Evolutionary conservation across 2,113 vertebrate genomes (phyloP).

Genomic region (Nycticryphes semicollaris): DNA sequence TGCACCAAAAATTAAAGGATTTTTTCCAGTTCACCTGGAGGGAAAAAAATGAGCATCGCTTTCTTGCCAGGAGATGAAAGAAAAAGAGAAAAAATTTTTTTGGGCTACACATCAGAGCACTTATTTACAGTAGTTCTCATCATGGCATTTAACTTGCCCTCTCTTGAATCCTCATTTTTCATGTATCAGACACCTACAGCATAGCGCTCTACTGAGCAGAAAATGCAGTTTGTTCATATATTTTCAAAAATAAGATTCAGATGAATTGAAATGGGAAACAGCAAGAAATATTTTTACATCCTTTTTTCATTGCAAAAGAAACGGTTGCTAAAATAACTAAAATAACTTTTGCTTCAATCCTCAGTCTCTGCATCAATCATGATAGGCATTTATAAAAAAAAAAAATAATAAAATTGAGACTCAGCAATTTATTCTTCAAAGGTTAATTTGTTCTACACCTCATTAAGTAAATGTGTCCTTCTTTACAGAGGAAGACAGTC

Average conservation of each 20-base stretch:
- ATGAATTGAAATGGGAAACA: not conserved
- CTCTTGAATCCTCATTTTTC: conserved; percentile 1
- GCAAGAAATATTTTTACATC: not conserved
- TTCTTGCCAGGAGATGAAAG: conserved; percentile 39
- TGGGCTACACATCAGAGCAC: not conserved
- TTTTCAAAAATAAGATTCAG: not conserved
- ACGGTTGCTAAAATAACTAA: not conserved
- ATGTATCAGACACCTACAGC: not conserved
- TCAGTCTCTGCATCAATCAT: not conserved
- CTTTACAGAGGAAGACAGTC: not conserved
- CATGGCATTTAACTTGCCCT: not conserved
- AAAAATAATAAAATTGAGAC: not conserved
- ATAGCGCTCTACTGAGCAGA: not conserved
- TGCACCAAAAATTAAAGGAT: not conserved
- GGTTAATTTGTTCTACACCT: not conserved
- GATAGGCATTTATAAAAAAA: not conserved
- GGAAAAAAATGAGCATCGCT: not conserved
- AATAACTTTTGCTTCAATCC: not conserved
- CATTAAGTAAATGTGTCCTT: not conserved
- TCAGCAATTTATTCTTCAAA: not conserved
- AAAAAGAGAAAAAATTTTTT: not conserved
- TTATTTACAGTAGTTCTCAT: conserved; percentile 1
- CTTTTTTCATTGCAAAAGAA: not conserved
- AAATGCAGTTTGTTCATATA: not conserved
- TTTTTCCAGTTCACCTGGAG: conserved; percentile 29